These are phyloP conservation scores for Muscicapa striata DNA, from an alignment of 2,797 vertebrate species.

Conservation along the genomic window DNA sequence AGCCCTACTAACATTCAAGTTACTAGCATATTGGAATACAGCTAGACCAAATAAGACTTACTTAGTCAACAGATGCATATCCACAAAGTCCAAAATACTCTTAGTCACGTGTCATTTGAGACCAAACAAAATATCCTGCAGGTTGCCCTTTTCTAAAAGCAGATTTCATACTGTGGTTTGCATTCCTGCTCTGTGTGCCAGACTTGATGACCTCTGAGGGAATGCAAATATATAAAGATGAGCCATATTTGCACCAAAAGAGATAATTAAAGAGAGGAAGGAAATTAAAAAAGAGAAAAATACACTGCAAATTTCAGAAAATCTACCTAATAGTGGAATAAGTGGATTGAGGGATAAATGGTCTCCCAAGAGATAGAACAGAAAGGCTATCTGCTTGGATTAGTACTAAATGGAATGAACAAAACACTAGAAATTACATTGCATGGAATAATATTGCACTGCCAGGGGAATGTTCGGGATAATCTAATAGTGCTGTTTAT, in stretches of 20 bases:
- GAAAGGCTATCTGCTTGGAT: constrained; percentile 67
- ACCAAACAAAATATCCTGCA: background rate
- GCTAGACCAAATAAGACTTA: background rate
- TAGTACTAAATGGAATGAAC: constrained; percentile 56
- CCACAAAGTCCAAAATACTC: background rate
- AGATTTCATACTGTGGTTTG: background rate
- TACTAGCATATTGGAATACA: background rate
- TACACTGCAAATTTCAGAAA: constrained; percentile 54
- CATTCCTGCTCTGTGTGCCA: constrained; percentile 27
- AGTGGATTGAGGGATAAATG: constrained; percentile 61
- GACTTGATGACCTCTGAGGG: constrained; percentile 37
- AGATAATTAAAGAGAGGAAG: constrained; percentile 67
- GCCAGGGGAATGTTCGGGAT: constrained; percentile 25
- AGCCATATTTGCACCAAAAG: constrained; percentile 46
- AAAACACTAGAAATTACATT: constrained; percentile 65
- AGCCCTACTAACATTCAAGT: background rate
- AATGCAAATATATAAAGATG: constrained; percentile 50
- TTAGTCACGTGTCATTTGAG: background rate
- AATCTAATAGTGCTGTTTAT: constrained; percentile 44
- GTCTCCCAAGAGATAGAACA: constrained; percentile 60
- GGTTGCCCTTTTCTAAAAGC: background rate
- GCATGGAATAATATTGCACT: constrained; percentile 55
- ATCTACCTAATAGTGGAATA: constrained; percentile 62
- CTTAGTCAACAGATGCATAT: background rate
- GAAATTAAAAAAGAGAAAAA: constrained; percentile 60